Evolutionary conservation across 2,888 invertebrate species (phyloP), one percentile per base, ranked within the genome.

Genomic region (Latrodectus hesperus): DNA sequence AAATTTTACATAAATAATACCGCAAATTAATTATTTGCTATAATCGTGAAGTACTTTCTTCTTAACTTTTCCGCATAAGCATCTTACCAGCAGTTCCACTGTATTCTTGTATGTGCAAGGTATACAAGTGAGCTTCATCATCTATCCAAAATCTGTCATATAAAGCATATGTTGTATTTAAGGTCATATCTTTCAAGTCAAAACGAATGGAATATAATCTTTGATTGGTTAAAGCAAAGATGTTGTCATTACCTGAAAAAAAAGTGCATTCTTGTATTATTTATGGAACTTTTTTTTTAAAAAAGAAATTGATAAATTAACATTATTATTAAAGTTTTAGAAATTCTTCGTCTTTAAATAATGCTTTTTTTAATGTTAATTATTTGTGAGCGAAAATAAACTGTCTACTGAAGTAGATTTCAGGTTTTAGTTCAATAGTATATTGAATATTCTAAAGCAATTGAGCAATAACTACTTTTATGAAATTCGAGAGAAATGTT

Each of bases 151-250:
- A 95, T 5, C 94, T 93, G 0, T 93, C 93, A 91, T 95, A 95
- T 0, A 92, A 93, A 1, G 95, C 95, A 73, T 92, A 93, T 2
- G 93, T 94, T 70, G 93, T 94, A 80, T 93, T 93, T 89, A 97
- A 97, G 92, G 97, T 97, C 91, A 97, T 97, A 92, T 97, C 97
- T 92, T 97, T 97, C 2, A 97, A 93, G 91, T 97, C 97, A 10
- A 97, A 96, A 79, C 97, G 93, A 0, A 97, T 93, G 92, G 96
- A 95, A 92, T 97, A 97, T 91, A 97, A 96, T 91, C 97, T 97
- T 91, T 97, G 96, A 92, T 97, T 97, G 67, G 97, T 97, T 72
- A 97, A 93, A 96, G 97, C 97, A 92, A 97, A 97, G 90, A 97
- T 97, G 91, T 97, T 97, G 92, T 97, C 97, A 91, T 97, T 97